Evolutionary conservation across 2,888 invertebrate genomes (phyloP), one percentile per base, ranked within the genome.

Genomic region (Hirtodrosophila cameraria): DNA sequence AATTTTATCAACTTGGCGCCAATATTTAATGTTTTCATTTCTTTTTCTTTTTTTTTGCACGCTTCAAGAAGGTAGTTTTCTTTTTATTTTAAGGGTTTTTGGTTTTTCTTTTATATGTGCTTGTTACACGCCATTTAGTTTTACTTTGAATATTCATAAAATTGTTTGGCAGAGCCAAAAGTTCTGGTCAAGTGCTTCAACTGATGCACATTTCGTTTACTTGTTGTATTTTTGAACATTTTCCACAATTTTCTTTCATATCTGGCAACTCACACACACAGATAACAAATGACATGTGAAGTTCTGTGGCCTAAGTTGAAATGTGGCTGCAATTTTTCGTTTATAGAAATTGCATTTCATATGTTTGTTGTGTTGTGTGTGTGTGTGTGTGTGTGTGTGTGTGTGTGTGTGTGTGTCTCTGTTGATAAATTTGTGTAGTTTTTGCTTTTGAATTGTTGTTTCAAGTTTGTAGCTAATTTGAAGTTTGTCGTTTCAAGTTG

Each of bases 1-100:
- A 78, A 78, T 81, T 84, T 79, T 81, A 82, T 84, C 76, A 81
- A 64, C 76, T 82, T 81, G 82, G 82, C 82, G 82, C 84, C 82
- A 82, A 76, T 75, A 67, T 68, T 76, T 76, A 74, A 76, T 82
- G 55, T 75, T 68, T 73, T 78, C 58, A 16, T 70, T 52, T 50
- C 35, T 27, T 53, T 33, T 58, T 28, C 11, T 3, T 13, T 11
- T 20, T 33, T 45, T 18, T 15, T 11, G 27, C 13, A 16, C 3
- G 13, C 28, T 36, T 27, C 20, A n/a, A 15, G 38, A 30, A 43
- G 25, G 18, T 15, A 15, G n/a, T 54, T 48, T 39, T 49, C 46
- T 12, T 41, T 48, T 46, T 25, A 2, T 38, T 35, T 55, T 52
- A 18, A n/a, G n/a, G n/a, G n/a, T 49, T 43, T 46, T 41, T 30